Conservation (phyloP, 2,888 invertebrate genomes). For the Epinotia ramella region DNA sequence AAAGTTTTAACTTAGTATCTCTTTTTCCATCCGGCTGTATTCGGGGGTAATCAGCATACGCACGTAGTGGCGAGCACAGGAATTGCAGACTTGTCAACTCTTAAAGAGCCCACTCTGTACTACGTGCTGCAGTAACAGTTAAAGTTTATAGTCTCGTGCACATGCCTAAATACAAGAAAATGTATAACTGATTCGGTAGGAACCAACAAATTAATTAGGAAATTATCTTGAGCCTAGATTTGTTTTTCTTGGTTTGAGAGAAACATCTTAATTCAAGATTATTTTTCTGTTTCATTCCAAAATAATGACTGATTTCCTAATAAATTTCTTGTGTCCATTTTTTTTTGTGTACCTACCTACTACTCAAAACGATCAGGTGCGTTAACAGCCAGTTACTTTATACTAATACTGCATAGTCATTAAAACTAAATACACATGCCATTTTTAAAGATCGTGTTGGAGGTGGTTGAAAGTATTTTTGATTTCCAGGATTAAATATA, state of each 20-base stretch:
- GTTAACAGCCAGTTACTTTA: not conserved
- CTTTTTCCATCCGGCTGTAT: too few species aligned
- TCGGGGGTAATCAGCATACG: not conserved
- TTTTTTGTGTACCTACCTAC: too few species aligned
- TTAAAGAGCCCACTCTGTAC: not conserved
- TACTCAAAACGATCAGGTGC: not conserved
- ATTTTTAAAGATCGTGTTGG: not conserved
- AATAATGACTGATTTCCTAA: too few species aligned
- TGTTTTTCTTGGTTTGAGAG: too few species aligned
- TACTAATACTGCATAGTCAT: conserved; percentile 13
- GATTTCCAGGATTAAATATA: not conserved
- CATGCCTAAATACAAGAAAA: not conserved
- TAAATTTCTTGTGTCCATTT: too few species aligned
- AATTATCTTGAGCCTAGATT: too few species aligned
- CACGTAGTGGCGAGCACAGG: not conserved
- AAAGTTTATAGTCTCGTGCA: conserved; percentile 10
- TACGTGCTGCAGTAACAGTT: too few species aligned
- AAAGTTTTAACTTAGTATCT: too few species aligned
- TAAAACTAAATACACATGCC: conserved; percentile 18
- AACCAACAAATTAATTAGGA: too few species aligned
- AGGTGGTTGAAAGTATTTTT: not conserved
- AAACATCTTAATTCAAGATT: too few species aligned
- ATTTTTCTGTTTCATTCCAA: too few species aligned
- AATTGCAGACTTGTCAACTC: not conserved
- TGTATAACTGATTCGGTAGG: too few species aligned